Conservation (phyloP, 1,140 invertebrate species). For the Popillia japonica region DNA sequence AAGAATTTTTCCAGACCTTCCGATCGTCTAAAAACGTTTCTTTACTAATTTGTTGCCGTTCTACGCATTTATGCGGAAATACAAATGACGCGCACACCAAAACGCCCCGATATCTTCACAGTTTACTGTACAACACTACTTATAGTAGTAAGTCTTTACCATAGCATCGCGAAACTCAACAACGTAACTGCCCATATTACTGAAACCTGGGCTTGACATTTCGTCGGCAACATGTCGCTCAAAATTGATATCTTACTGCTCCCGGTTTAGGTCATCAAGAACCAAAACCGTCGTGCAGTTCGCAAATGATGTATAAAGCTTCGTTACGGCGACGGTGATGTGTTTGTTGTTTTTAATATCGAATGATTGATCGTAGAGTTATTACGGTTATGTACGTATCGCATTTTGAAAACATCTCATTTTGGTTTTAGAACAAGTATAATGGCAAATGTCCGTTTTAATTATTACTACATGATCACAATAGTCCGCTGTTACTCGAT, state of each 20-base stretch:
- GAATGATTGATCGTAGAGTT: constrained; percentile 11
- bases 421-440: not conserved
- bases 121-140: not conserved
- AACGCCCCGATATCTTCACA: not conserved
- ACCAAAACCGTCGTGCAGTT: not conserved
- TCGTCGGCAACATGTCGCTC: constrained; percentile 16
- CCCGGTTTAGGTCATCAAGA: constrained; percentile 9
- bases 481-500: too few relatives aligned
- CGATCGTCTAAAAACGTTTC: too few relatives aligned
- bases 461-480: too few relatives aligned
- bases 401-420: not conserved
- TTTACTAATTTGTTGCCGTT: too few relatives aligned
- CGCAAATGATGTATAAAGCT: constrained; percentile 14
- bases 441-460: too few relatives aligned
- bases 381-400: not conserved
- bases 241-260: constrained; percentile 15
- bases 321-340: constrained; percentile 16
- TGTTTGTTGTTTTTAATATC: constrained; percentile 19
- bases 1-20: too few relatives aligned
- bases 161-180: not conserved
- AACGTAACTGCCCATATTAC: constrained; percentile 18
- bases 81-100: not conserved
- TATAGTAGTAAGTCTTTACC: not conserved
- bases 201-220: constrained; percentile 17
- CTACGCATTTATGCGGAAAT: too few relatives aligned